Evolutionary conservation across 1,140 invertebrate species (phyloP).

Genomic region (Leptopilina boulardi): DNA sequence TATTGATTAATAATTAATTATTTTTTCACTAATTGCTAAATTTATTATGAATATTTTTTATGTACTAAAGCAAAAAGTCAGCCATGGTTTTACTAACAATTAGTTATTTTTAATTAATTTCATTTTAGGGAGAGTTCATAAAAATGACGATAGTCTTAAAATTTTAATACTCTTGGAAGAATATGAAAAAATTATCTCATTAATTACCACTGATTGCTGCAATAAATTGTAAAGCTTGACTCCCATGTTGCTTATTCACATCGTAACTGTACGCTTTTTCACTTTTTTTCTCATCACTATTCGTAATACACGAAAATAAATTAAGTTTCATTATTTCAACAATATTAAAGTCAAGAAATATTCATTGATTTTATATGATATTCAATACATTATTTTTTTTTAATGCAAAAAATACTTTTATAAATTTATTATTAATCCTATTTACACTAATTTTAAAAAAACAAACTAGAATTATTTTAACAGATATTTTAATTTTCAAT

Average conservation of each 20-base stretch:
- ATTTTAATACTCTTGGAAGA: not conserved
- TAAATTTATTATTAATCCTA: too few relatives aligned
- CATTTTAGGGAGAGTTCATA: too few relatives aligned
- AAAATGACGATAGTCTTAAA: not conserved
- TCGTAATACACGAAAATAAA: not conserved
- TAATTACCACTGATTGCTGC: slow-evolving; percentile 18
- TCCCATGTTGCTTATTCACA: not conserved
- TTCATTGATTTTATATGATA: not conserved
- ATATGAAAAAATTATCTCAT: not conserved
- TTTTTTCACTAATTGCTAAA: too few relatives aligned
- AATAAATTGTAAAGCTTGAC: slow-evolving; percentile 8
- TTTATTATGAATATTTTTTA: too few relatives aligned
- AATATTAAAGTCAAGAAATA: not conserved
- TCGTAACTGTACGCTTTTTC: not conserved
- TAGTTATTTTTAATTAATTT: too few relatives aligned
- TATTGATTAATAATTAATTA: too few relatives aligned
- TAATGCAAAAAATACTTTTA: too few relatives aligned
- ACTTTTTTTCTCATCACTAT: not conserved
- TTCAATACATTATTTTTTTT: not conserved
- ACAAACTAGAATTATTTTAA: too few relatives aligned
- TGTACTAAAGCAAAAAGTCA: too few relatives aligned
- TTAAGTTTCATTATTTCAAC: not conserved
- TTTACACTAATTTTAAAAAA: too few relatives aligned
- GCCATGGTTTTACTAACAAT: too few relatives aligned
- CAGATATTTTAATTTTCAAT: too few relatives aligned